Evolutionary conservation across 2,797 vertebrate species (phyloP).

Genomic region (Falco novaeseelandiae): DNA sequence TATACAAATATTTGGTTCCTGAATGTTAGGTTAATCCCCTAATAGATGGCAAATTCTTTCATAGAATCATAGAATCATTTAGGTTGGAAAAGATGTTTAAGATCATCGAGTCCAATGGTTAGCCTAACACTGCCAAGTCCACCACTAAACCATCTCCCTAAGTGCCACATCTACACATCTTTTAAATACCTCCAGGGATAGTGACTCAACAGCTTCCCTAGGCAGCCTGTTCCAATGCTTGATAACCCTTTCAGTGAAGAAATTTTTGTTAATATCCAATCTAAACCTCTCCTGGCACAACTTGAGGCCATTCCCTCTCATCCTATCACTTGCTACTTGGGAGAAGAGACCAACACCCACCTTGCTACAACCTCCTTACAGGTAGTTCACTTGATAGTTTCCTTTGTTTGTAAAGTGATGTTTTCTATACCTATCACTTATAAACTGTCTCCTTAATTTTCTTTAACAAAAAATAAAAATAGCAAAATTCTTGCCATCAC

Average conservation of each 20-base stretch:
- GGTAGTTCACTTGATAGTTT: neutral
- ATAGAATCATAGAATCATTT: neutral
- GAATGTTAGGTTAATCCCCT: neutral
- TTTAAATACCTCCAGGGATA: neutral
- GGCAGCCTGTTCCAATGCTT: neutral
- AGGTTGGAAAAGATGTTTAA: neutral
- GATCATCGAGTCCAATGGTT: neutral
- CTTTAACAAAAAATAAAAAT: neutral
- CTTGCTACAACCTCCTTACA: neutral
- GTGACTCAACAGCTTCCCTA: neutral
- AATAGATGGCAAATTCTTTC: neutral
- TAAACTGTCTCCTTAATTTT: neutral
- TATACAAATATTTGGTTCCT: neutral
- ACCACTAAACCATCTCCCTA: neutral
- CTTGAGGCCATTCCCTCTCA: neutral
- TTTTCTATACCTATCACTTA: neutral
- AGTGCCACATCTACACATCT: accelerated
- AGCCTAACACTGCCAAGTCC: neutral
- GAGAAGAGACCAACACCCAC: neutral
- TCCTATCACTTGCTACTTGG: neutral
- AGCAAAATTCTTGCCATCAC: neutral
- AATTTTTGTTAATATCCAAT: neutral
- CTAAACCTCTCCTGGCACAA: neutral
- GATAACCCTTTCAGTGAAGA: neutral
- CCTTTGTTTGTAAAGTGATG: neutral